Evolutionary conservation across 2,797 vertebrate species (phyloP).

Genomic region (Anguilla megastoma): DNA sequence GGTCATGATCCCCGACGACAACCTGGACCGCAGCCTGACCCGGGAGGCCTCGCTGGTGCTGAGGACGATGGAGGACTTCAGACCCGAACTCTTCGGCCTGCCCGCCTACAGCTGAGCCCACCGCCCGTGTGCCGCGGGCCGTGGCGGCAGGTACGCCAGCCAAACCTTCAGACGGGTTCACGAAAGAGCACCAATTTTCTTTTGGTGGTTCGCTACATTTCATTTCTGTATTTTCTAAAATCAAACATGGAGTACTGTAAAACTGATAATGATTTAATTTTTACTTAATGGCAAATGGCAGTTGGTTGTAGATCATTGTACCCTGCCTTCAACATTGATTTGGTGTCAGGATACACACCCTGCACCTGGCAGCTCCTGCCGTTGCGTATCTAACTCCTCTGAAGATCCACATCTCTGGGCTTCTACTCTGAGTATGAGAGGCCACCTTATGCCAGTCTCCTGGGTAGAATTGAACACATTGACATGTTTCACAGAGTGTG

Average conservation of each 20-base stretch:
- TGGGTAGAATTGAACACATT: background rate
- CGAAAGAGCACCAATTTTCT: no score
- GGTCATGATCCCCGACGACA: constrained; percentile 88
- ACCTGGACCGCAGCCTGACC: constrained; percentile 73
- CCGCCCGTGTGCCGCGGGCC: background rate
- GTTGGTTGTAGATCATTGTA: background rate
- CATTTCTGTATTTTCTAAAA: background rate
- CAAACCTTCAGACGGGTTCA: no score
- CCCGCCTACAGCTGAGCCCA: constrained; percentile 72
- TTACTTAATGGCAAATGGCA: background rate
- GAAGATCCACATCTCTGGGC: no score
- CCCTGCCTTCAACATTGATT: background rate
- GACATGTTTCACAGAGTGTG: background rate
- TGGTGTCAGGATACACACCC: background rate
- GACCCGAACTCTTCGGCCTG: constrained; percentile 82
- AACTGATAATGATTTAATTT: background rate
- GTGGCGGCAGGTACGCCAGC: background rate
- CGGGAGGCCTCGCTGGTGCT: constrained; percentile 77
- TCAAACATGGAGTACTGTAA: background rate
- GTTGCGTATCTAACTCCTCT: background rate
- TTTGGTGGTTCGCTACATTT: background rate
- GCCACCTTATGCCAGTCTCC: background rate
- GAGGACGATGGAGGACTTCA: constrained; percentile 80
- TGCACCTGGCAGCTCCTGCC: background rate
- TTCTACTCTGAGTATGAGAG: background rate